A percentile compares a stretch with the other conserved stretches of the same genome.
Evolutionary conservation across 2,797 vertebrate genomes (phyloP).

Genomic region (Bryconaethiops microstoma): DNA sequence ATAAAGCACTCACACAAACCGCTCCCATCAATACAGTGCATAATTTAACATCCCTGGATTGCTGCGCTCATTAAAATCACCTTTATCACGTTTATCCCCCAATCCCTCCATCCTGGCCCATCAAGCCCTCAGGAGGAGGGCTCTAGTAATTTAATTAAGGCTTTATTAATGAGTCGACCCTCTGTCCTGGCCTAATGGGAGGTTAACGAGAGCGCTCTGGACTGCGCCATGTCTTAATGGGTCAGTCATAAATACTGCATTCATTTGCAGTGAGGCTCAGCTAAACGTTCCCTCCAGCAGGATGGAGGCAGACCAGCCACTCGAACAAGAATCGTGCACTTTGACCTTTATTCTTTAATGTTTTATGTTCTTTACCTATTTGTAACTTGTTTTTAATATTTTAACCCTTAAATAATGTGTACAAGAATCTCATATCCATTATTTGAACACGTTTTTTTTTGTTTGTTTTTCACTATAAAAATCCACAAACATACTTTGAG

Average conservation of each 20-base stretch:
- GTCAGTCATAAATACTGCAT: slow-evolving; percentile 58
- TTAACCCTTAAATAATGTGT: too few relatives aligned
- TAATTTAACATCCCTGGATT: slow-evolving; percentile 31
- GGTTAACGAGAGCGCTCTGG: slow-evolving; percentile 59
- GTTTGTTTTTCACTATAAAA: too few relatives aligned
- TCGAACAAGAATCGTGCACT: too few relatives aligned
- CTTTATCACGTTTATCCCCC: slow-evolving; percentile 40
- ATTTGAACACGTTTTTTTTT: too few relatives aligned
- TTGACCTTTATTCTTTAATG: too few relatives aligned
- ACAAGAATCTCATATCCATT: too few relatives aligned
- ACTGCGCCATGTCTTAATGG: slow-evolving; percentile 54
- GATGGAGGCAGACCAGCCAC: slow-evolving; percentile 35
- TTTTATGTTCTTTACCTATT: too few relatives aligned
- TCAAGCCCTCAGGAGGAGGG: slow-evolving; percentile 29
- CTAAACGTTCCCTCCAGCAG: slow-evolving; percentile 37
- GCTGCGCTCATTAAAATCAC: slow-evolving; percentile 28
- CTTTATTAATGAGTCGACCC: slow-evolving; percentile 54
- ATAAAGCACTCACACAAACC: neutral
- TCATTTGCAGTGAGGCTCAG: slow-evolving; percentile 48
- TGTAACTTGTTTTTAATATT: too few relatives aligned
- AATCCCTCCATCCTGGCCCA: slow-evolving; percentile 30
- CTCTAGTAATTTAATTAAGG: slow-evolving; percentile 57
- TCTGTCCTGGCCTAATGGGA: slow-evolving; percentile 57
- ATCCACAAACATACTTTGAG: too few relatives aligned
- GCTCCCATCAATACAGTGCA: slow-evolving; percentile 6